Base-by-base conservation (phyloP, 2,113 vertebrate genomes). In the Ginglymostoma cirratum region DNA sequence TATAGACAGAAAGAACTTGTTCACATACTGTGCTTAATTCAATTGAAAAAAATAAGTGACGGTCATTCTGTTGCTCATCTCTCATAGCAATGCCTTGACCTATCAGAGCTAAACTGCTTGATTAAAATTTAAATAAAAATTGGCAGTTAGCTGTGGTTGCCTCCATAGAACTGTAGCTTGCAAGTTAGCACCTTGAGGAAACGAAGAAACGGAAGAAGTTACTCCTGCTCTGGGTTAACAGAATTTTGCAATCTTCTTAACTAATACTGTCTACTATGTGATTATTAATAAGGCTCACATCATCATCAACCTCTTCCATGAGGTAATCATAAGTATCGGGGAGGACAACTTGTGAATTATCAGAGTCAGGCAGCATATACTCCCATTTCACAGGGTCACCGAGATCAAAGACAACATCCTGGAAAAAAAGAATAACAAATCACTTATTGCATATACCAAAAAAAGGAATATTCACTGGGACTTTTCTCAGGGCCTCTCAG, bases 341-440 rank as follows among this genome's bases (percentile, higher is more conserved):
- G 72, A 96, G 19, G 21, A 96, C 96, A 45, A 98, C 95, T 23
- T 96, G 78, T 38, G 96, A 96, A 72, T 97, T 96, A 0, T 96
- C 96, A 0, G 96, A 96, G 19, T 96, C 96, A 61, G 96, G 69
- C 30, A 99, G 97, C 97, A 99, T 95, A 0, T 97, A 96, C 97
- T 99, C 98, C 99, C 99, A 99, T 95, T 67, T 67, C 42, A 97
- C 69, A 0, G 97, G 0, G 48, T 99, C 98, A 5, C 97, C 97
- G 96, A 99, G 97, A 96, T 99, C 98, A 97, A 98, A 99, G 96
- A 96, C 24, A 97, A 99, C 96, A 15, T 98, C 98, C 99, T 99
- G 83, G 69, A 95, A 23, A 72, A 72, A 48, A 76, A 52, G 45
- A 65, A 93, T 38, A 66, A 93, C 61, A 66, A 34, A 67, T 66